phyloP scores from a whole-genome alignment of 1,140 invertebrate species.

The Harlomillsia oculata region DNA sequence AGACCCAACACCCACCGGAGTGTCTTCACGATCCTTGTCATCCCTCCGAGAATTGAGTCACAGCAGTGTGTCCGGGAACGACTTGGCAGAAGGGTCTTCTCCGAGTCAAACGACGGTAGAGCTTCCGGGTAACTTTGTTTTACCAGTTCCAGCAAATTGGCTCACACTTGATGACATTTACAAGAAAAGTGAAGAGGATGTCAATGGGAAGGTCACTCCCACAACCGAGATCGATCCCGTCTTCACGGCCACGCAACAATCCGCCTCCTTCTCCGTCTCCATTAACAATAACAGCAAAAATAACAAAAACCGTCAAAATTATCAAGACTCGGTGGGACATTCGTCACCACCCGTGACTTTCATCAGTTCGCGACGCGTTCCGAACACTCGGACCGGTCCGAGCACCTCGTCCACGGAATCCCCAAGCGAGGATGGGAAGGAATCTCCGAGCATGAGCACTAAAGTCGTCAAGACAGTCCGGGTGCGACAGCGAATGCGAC shows the following conservation, averaged over 20 bases:
- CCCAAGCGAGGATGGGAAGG: no score
- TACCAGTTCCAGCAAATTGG: conserved; percentile 9
- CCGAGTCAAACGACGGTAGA: no score
- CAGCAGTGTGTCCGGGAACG: no score
- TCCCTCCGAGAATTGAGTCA: no score
- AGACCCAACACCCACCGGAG: no score
- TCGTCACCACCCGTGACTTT: not conserved
- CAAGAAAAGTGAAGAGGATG: conserved; percentile 21
- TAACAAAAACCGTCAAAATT: no score
- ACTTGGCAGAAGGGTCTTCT: no score
- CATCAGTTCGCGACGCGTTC: no score
- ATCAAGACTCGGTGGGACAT: no score
- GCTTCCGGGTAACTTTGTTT: no score
- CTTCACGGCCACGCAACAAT: conserved; percentile 6
- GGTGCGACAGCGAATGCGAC: conserved; percentile 32
- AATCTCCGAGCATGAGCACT: conserved; percentile 34
- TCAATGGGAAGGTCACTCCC: not conserved
- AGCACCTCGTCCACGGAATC: no score
- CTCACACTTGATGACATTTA: conserved; percentile 29
- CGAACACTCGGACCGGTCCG: not conserved
- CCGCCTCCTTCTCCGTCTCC: conserved; percentile 20
- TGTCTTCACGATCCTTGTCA: no score
- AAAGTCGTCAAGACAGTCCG: conserved; percentile 35
- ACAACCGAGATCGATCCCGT: not conserved
- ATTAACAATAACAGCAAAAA: conserved; percentile 16